Base-by-base conservation (phyloP, 2,888 invertebrate genomes). In the Anarsia innoxiella region DNA sequence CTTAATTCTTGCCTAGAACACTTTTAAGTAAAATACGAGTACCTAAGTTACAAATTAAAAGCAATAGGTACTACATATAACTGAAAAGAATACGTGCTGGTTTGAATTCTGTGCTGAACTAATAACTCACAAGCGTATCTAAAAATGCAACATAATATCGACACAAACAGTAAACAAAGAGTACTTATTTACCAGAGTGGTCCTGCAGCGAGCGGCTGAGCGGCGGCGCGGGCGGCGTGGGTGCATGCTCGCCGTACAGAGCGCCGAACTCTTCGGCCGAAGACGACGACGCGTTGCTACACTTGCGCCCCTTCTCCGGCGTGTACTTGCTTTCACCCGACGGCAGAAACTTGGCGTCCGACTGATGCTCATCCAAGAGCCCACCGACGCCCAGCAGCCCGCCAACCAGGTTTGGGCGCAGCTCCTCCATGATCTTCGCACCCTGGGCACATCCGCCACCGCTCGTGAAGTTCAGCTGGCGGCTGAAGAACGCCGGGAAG, bases 221-320 rank as follows among this genome's bases (percentile, higher is more conserved):
- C 53, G 79, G 57, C 51, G 79, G 72, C 41, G 80, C 82, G 9
- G 92, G 91, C 40, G 92, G 92, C 48, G 92, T 92, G 47, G 91
- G 89, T 26, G 91, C 90, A 50, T 91, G 91, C 40, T 89, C 80
- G 13, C 93, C 91, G 74, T 96, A 96, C 55, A 96, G 86, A 13
- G 94, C 92, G 40, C 92, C 90, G 71, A 95, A 96, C 79, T 96
- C 96, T 74, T 96, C 96, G 28, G 93, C 93, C 33, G 93, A 93
- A 14, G 93, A 93, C 9, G 90, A 90, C 1, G 85, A 85, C 44
- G 90, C 89, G 56, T 90, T 91, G 79, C 93, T 93, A 78, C 93
- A 93, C 82, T 93, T 93, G 48, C 91, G 78, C 43, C 85, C 88
- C 53, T 88, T 88, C 36, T 79, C 82, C 37, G 84, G 80, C 27